phyloP scores from a whole-genome alignment of 2,797 vertebrate species.

The Anisognathus igniventris region DNA sequence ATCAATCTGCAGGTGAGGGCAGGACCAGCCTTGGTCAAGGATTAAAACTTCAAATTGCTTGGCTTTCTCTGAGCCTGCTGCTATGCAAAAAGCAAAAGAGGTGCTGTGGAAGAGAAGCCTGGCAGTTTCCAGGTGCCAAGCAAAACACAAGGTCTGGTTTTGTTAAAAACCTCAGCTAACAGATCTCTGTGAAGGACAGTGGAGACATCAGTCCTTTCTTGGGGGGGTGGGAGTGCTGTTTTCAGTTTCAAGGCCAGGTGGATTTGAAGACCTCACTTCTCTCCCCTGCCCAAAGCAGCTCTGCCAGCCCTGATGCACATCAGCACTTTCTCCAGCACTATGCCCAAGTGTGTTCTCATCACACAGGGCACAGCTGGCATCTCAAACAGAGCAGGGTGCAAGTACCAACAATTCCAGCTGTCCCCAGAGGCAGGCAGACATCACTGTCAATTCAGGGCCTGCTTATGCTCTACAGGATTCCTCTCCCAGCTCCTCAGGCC shows the following conservation, averaged over 20 bases:
- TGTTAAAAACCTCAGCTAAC: neutral
- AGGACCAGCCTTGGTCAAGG: neutral
- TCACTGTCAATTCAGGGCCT: neutral
- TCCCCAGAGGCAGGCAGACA: neutral
- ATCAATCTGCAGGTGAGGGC: neutral
- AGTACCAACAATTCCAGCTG: neutral
- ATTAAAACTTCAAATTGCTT: neutral
- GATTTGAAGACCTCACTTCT: neutral
- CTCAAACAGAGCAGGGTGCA: neutral
- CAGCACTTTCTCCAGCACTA: neutral
- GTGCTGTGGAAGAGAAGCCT: neutral
- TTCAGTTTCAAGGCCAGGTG: neutral
- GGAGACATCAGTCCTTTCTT: neutral
- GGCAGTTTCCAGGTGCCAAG: neutral
- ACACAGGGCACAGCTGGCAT: neutral
- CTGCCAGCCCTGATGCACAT: neutral
- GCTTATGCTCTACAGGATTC: neutral
- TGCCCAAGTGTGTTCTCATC: neutral
- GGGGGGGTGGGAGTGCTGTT: rapidly evolving
- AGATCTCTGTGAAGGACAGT: neutral
- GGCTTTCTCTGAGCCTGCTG: neutral
- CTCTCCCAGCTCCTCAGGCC: neutral
- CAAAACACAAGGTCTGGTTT: neutral
- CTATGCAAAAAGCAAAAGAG: neutral
- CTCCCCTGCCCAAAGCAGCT: neutral